phyloP scores from a whole-genome alignment of 1,140 invertebrate species.

The Temnothorax nylanderi region DNA sequence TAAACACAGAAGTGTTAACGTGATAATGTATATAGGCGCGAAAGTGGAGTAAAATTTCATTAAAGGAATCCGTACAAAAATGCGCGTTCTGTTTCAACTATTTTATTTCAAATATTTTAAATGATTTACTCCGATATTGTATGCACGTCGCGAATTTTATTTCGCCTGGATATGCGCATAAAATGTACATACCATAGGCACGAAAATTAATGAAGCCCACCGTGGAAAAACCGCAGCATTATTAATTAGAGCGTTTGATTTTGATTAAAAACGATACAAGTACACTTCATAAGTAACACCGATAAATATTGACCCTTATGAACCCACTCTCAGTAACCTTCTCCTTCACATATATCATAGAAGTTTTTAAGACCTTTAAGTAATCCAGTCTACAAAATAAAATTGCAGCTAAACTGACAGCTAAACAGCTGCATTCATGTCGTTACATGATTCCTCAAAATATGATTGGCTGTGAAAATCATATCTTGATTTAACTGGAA shows the following conservation, averaged over 20 bases:
- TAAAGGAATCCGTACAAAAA: constrained; percentile 34
- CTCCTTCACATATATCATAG: too few relatives aligned
- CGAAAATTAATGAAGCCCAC: constrained; percentile 37
- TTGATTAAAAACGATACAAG: constrained; percentile 22
- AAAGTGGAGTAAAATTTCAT: constrained; percentile 43
- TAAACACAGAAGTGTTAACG: constrained; percentile 12
- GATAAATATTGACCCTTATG: not conserved
- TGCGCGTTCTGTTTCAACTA: constrained; percentile 13
- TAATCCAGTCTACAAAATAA: too few relatives aligned
- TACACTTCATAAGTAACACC: not conserved
- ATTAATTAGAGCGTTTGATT: constrained; percentile 40
- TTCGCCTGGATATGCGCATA: not conserved
- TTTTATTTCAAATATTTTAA: constrained; percentile 28
- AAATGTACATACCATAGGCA: not conserved
- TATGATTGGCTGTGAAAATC: too few relatives aligned
- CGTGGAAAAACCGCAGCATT: constrained; percentile 8
- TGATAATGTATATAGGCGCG: not conserved
- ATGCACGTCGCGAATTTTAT: constrained; percentile 17
- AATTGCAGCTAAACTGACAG: too few relatives aligned
- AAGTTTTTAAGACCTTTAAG: too few relatives aligned
- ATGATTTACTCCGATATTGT: not conserved
- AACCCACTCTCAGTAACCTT: too few relatives aligned
- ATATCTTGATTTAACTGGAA: too few relatives aligned
- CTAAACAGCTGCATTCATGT: too few relatives aligned
- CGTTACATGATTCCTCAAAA: too few relatives aligned